Evolutionary conservation across 2,888 invertebrate species (phyloP).

Genomic region (Drosophila greeni): DNA sequence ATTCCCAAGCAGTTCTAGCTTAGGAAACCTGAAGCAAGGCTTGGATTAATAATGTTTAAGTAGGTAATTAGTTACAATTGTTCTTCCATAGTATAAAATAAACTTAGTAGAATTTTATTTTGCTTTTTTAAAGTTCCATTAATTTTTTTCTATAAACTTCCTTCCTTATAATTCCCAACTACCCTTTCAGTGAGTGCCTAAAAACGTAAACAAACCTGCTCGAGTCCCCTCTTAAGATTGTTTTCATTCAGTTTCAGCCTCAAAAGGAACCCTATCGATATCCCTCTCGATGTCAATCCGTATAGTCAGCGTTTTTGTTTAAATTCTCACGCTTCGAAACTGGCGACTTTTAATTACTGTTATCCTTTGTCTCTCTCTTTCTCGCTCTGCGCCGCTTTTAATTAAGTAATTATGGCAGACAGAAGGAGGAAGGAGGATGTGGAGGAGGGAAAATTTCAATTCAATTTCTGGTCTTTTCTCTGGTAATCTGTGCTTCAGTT

Average conservation of each 20-base stretch:
- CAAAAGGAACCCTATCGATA: slow-evolving; percentile 21
- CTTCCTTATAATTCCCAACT: not conserved
- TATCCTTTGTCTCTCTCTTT: slow-evolving; percentile 22
- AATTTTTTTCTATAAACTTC: not conserved
- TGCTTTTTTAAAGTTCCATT: rapidly evolving
- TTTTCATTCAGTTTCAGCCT: slow-evolving; percentile 22
- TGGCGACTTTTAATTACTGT: slow-evolving; percentile 70
- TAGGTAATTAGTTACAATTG: not conserved
- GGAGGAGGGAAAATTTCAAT: too few species aligned
- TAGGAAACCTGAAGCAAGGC: rapidly evolving
- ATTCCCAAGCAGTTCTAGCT: not conserved
- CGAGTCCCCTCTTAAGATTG: slow-evolving; percentile 7
- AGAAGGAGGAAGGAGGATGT: too few species aligned
- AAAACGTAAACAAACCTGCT: slow-evolving; percentile 30
- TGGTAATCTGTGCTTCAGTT: slow-evolving; percentile 68
- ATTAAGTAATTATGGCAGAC: slow-evolving; percentile 73
- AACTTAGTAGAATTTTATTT: not conserved
- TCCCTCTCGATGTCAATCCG: slow-evolving; percentile 27
- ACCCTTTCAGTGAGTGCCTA: not conserved
- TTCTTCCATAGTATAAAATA: too few species aligned
- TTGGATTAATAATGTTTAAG: not conserved
- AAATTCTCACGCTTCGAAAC: slow-evolving; percentile 69
- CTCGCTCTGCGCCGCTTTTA: slow-evolving; percentile 58
- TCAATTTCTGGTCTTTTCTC: slow-evolving; percentile 51
- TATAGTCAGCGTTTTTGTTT: slow-evolving; percentile 48